Conservation (phyloP, 2,113 vertebrate genomes). For the Agapornis roseicollis region DNA sequence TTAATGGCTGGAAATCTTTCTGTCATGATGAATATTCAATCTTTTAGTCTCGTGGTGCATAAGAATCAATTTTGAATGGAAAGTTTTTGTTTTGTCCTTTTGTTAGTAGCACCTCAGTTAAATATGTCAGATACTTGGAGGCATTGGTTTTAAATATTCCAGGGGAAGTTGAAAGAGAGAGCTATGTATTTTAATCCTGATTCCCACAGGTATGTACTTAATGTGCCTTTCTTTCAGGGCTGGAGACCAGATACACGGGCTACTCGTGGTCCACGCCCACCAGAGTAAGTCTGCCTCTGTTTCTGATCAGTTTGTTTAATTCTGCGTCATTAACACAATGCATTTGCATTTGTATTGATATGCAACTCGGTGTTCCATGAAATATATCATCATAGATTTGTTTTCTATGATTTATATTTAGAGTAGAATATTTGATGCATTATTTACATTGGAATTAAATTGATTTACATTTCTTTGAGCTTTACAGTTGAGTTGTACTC, state of each 20-base stretch:
- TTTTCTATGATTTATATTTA: neutral
- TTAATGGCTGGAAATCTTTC: neutral
- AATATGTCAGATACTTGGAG: neutral
- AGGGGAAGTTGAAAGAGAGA: neutral
- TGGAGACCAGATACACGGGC: constrained; percentile 48
- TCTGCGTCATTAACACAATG: neutral
- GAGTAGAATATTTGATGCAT: neutral
- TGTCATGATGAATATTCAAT: neutral
- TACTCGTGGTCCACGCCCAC: constrained; percentile 39
- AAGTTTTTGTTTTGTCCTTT: neutral
- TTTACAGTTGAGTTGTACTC: neutral
- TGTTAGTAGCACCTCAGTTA: neutral
- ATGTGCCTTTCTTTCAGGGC: constrained; percentile 25
- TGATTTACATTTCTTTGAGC: neutral
- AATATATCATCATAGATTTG: neutral
- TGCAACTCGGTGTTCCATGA: neutral
- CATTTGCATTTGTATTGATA: neutral
- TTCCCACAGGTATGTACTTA: neutral
- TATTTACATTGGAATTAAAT: neutral
- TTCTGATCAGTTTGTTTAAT: neutral
- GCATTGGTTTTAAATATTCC: neutral
- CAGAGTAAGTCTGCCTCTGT: constrained; percentile 70
- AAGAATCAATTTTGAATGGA: neutral
- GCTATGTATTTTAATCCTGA: neutral
- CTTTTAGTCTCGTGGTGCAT: neutral